Conservation (phyloP, 2,888 invertebrate genomes). For the Acanthococcus lagerstroemiae region DNA sequence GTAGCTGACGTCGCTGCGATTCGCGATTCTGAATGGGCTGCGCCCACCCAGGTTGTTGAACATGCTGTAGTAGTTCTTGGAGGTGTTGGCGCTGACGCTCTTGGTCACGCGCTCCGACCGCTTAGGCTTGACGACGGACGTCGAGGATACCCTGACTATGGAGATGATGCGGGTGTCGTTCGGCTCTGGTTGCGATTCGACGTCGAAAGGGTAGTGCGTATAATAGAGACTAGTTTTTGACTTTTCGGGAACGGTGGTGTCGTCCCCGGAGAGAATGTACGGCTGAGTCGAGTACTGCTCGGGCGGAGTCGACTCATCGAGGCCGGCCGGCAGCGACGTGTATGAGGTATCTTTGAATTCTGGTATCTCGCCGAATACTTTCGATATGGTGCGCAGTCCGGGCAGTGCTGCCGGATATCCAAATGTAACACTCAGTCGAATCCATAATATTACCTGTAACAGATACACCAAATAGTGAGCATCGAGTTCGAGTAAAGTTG, state of each 20-base stretch:
- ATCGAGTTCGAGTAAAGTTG: too few species aligned
- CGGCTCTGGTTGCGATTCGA: neutral
- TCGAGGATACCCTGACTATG: slow-evolving; percentile 25
- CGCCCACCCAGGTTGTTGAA: too few species aligned
- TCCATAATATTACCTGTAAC: slow-evolving; percentile 23
- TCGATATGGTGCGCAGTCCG: slow-evolving; percentile 17
- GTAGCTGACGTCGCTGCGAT: too few species aligned
- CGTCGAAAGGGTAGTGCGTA: neutral
- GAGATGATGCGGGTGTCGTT: slow-evolving; percentile 20
- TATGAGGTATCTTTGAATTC: neutral
- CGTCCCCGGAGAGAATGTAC: neutral
- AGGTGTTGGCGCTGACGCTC: slow-evolving; percentile 7
- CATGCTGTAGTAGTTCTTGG: neutral
- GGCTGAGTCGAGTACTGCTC: neutral
- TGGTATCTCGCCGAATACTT: slow-evolving; percentile 2
- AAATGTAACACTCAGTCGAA: slow-evolving; percentile 27
- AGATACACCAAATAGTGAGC: too few species aligned
- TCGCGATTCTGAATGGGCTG: too few species aligned
- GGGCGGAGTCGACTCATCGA: neutral
- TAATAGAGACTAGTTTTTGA: slow-evolving; percentile 10
- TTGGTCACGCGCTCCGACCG: slow-evolving; percentile 2
- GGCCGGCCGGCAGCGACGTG: neutral
- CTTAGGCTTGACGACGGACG: slow-evolving; percentile 24
- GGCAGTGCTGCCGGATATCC: slow-evolving; percentile 20
- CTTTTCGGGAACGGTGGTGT: neutral